Evolutionary conservation across 1,140 invertebrate species (phyloP).

Genomic region (Drosophila pseudoobscura): DNA sequence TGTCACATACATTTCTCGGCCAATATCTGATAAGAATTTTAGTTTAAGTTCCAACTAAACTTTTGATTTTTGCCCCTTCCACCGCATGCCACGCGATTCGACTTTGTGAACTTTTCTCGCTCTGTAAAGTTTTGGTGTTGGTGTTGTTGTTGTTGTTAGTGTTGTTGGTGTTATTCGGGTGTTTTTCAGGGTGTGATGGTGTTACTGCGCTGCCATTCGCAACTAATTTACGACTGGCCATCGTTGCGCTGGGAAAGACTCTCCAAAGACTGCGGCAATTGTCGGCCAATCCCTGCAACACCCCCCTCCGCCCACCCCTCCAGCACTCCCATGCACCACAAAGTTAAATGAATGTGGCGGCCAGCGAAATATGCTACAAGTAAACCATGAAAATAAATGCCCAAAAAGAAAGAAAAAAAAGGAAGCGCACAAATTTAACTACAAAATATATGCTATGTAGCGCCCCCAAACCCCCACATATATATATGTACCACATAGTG

Average conservation of each 20-base stretch:
- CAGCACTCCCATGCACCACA: constrained; percentile 23
- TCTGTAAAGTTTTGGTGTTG: constrained; percentile 32
- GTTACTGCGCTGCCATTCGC: constrained; percentile 51
- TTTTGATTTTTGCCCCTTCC: not conserved
- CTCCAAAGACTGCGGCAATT: constrained; percentile 74
- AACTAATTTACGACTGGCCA: constrained; percentile 72
- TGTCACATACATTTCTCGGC: constrained; percentile 15
- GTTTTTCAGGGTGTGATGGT: constrained; percentile 23
- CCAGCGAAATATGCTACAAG: constrained; percentile 66
- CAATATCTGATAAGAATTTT: constrained; percentile 40
- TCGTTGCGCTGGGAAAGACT: constrained; percentile 49
- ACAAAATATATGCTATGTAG: constrained; percentile 9
- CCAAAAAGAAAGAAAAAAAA: constrained; percentile 26
- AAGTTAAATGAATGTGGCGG: constrained; percentile 60
- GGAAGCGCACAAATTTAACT: constrained; percentile 37
- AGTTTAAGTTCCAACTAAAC: constrained; percentile 43
- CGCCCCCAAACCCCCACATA: no score
- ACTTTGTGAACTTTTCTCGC: constrained; percentile 58
- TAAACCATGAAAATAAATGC: constrained; percentile 72
- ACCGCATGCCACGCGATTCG: constrained; percentile 1
- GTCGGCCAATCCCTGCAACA: constrained; percentile 42
- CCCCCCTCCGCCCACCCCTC: not conserved
- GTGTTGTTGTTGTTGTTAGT: constrained; percentile 14
- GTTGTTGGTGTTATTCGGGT: constrained; percentile 15
- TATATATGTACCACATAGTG: not conserved